phyloP scores from a whole-genome alignment of 1,140 invertebrate genomes.

The Hormaphis cornu region DNA sequence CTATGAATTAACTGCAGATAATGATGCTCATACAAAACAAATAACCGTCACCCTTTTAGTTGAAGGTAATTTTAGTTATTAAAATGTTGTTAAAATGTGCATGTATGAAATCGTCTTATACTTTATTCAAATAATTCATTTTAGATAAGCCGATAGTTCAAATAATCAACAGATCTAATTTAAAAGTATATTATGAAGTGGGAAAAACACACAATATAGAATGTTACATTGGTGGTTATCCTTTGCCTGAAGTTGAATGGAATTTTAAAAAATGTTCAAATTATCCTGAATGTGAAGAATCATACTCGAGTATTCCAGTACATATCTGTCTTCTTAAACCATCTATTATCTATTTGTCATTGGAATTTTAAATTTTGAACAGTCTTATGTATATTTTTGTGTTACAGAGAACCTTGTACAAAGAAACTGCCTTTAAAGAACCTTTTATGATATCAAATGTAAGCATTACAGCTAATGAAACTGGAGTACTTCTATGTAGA shows the following conservation, averaged over 20 bases:
- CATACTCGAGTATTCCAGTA: slow-evolving; percentile 20
- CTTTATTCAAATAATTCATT: slow-evolving; percentile 7
- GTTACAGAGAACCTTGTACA: background rate
- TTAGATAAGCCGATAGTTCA: slow-evolving; percentile 43
- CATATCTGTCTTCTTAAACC: too few relatives aligned
- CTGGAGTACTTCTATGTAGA: slow-evolving; percentile 29
- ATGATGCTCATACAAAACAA: slow-evolving; percentile 37
- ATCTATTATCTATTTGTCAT: background rate
- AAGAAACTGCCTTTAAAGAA: background rate
- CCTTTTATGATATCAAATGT: slow-evolving; percentile 10
- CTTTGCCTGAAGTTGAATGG: slow-evolving; percentile 46
- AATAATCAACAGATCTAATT: slow-evolving; percentile 40
- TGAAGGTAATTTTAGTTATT: slow-evolving; percentile 36
- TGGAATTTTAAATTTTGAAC: background rate
- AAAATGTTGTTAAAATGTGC: background rate
- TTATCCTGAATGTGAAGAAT: slow-evolving; percentile 36
- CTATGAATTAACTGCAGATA: slow-evolving; percentile 42
- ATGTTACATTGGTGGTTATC: slow-evolving; percentile 45
- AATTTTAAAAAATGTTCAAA: slow-evolving; percentile 42
- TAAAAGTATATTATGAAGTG: slow-evolving; percentile 41
- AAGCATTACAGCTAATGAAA: slow-evolving; percentile 6
- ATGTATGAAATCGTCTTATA: background rate
- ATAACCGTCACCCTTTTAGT: slow-evolving; percentile 42
- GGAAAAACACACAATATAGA: slow-evolving; percentile 41
- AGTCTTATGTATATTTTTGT: background rate